phyloP scores from a whole-genome alignment of 1,140 invertebrate genomes.

The Drosophila yakuba region DNA sequence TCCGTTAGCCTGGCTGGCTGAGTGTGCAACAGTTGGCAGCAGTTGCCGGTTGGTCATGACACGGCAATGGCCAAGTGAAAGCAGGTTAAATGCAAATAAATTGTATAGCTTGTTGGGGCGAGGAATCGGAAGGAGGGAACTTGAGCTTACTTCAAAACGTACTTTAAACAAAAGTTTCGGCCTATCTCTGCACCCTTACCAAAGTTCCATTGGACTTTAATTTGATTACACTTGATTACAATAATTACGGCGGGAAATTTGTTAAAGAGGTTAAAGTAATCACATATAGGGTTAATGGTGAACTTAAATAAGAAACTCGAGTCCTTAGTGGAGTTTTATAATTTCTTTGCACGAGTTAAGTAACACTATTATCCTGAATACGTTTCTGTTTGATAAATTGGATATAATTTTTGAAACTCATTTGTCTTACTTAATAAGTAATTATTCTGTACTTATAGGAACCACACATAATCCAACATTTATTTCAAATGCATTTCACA shows the following conservation, averaged over 20 bases:
- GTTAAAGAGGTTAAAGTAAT: constrained; percentile 27
- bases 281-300: constrained; percentile 32
- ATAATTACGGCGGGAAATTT: constrained; percentile 59
- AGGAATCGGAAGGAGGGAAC: background rate
- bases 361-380: background rate
- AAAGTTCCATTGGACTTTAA: constrained; percentile 50
- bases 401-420: too few relatives aligned
- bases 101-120: constrained; percentile 35
- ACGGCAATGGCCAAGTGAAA: constrained; percentile 73
- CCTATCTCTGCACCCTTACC: constrained; percentile 14
- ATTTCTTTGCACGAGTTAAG: background rate
- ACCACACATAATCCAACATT: constrained; percentile 5
- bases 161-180: constrained; percentile 28
- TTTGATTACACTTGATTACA: constrained; percentile 76
- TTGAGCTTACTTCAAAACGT: constrained; percentile 34
- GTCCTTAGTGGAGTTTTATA: background rate
- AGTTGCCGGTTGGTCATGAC: constrained; percentile 69
- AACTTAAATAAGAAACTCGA: background rate
- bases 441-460: background rate
- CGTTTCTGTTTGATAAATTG: background rate
- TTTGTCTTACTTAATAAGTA: background rate
- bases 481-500: constrained; percentile 36
- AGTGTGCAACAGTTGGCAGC: constrained; percentile 60
- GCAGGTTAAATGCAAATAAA: constrained; percentile 83
- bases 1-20: constrained; percentile 32